A percentile compares a stretch with the other conserved stretches of the same genome.
These are phyloP conservation scores for Chloroceryle inda DNA, from an alignment of 2,797 vertebrate genomes.

Conservation along the genomic window DNA sequence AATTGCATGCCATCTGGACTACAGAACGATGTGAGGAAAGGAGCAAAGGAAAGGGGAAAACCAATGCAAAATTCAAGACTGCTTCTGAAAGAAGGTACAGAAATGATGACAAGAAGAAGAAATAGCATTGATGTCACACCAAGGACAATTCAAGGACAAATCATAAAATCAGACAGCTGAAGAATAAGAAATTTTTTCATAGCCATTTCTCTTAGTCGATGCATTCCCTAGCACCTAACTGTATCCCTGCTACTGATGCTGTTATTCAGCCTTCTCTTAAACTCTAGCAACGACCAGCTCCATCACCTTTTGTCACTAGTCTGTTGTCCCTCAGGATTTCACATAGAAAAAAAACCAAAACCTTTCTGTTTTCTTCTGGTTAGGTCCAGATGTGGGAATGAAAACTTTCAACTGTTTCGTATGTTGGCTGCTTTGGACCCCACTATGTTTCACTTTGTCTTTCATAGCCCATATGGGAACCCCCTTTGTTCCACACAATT, in stretches of 20 bases:
- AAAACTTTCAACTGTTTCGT: neutral
- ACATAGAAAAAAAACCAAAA: too few relatives aligned
- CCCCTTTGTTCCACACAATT: neutral
- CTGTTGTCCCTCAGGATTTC: neutral
- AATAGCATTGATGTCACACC: neutral
- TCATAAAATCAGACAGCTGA: neutral
- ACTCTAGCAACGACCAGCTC: neutral
- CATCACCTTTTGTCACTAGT: neutral
- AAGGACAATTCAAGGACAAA: slow-evolving; percentile 8
- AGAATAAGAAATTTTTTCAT: neutral
- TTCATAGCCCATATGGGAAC: neutral
- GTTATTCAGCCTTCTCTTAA: neutral
- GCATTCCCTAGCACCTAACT: neutral
- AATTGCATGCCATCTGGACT: neutral
- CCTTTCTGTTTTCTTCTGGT: neutral
- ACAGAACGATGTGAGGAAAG: neutral
- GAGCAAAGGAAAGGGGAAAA: slow-evolving; percentile 28
- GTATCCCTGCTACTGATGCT: neutral
- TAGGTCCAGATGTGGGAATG: neutral
- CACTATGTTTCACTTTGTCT: neutral
- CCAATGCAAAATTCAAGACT: neutral
- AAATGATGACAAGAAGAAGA: neutral
- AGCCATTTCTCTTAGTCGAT: neutral
- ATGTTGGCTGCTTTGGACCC: neutral
- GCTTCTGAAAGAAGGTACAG: neutral